Conservation (phyloP, 1,140 invertebrate genomes). For the Drosophila tropicalis region DNA sequence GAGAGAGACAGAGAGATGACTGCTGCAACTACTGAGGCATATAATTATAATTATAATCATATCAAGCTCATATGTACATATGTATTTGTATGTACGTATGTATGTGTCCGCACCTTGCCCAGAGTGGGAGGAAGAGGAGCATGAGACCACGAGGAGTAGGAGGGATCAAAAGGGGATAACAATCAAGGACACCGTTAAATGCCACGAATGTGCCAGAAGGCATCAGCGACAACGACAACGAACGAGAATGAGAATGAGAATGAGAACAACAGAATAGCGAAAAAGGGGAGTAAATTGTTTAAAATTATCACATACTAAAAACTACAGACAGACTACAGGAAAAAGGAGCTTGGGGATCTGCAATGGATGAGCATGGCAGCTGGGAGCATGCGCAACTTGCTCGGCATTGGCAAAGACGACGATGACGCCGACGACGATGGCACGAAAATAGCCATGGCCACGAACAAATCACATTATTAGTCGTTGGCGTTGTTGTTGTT, state of each 20-base stretch:
- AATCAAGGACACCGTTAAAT: constrained; percentile 75
- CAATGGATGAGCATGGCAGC: background rate
- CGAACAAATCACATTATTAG: constrained; percentile 76
- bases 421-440: constrained; percentile 17
- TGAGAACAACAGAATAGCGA: constrained; percentile 17
- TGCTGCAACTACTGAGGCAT: constrained; percentile 7
- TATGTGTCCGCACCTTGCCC: background rate
- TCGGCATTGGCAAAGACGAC: constrained; percentile 13
- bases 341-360: constrained; percentile 17
- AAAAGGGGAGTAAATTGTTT: constrained; percentile 72
- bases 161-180: constrained; percentile 3
- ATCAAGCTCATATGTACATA: constrained; percentile 36
- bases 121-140: background rate
- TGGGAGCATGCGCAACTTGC: constrained; percentile 24
- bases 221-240: background rate
- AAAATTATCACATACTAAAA: constrained; percentile 80
- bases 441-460: constrained; percentile 52
- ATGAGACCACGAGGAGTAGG: background rate
- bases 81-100: background rate
- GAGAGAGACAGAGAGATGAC: background rate
- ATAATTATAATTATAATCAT: constrained; percentile 64
- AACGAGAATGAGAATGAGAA: background rate
- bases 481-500: constrained; percentile 19
- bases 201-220: constrained; percentile 43
- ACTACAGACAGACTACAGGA: constrained; percentile 25